A percentile compares a stretch with the other conserved stretches of the same genome.
phyloP scores from a whole-genome alignment of 2,797 vertebrate genomes.

The Eleutherodactylus coqui region DNA sequence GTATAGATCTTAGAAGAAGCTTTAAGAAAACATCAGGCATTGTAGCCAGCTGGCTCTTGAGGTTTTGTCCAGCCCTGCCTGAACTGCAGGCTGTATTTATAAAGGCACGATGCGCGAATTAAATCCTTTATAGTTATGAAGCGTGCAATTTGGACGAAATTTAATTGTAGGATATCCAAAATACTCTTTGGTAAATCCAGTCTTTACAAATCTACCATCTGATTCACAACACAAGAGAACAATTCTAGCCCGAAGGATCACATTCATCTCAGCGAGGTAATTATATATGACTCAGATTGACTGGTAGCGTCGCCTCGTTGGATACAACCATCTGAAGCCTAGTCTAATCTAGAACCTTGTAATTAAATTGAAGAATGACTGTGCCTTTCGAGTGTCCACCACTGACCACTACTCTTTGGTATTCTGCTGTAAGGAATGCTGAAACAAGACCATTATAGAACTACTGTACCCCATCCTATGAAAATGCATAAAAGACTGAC shows the following conservation, averaged over 20 bases:
- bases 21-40: neutral
- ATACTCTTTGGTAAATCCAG: conserved; percentile 29
- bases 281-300: neutral
- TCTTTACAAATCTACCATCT: conserved; percentile 13
- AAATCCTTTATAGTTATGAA: conserved; percentile 20
- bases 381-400: conserved; percentile 31
- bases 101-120: neutral
- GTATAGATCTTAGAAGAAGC: neutral
- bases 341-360: conserved; percentile 29
- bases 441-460: conserved; percentile 51
- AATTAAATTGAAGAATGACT: conserved; percentile 64
- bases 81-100: conserved; percentile 12
- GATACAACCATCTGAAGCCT: conserved; percentile 54
- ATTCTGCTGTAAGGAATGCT: conserved; percentile 61
- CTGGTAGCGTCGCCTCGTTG: conserved; percentile 53
- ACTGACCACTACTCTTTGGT: conserved; percentile 60
- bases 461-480: neutral
- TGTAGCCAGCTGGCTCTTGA: neutral
- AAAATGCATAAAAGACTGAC: neutral
- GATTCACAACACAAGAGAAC: conserved; percentile 15
- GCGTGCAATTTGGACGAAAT: conserved; percentile 21
- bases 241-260: conserved; percentile 18
- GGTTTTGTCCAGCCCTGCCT: conserved; percentile 1
- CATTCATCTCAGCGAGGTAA: neutral
- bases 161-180: conserved; percentile 36